phyloP scores from a whole-genome alignment of 2,113 vertebrate species.

The Aptenodytes patagonicus region DNA sequence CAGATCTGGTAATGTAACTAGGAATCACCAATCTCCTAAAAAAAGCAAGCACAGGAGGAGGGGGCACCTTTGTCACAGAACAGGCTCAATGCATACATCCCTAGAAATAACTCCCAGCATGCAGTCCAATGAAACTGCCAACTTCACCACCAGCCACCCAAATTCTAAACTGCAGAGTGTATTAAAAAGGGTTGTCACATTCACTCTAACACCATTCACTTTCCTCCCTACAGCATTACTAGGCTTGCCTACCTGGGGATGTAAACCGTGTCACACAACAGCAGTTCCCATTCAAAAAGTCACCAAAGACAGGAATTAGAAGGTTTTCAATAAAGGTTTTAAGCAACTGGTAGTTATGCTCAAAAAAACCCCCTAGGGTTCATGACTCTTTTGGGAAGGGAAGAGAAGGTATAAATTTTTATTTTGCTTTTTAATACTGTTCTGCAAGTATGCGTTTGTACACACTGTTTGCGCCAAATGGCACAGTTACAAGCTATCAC shows the following conservation, averaged over 20 bases:
- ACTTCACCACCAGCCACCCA: neutral
- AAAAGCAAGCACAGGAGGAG: neutral
- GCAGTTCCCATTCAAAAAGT: neutral
- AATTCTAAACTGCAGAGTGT: neutral
- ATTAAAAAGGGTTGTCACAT: neutral
- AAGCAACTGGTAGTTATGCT: neutral
- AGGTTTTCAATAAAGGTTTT: neutral
- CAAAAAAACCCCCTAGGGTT: neutral
- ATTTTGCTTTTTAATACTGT: neutral
- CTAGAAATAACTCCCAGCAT: neutral
- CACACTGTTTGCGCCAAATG: neutral
- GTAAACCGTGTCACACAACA: neutral
- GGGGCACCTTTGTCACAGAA: neutral
- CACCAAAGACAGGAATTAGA: neutral
- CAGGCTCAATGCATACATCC: neutral
- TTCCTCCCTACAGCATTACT: neutral
- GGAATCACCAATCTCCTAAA: neutral
- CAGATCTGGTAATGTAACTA: neutral
- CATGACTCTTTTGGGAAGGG: neutral
- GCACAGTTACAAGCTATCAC: constrained; percentile 15
- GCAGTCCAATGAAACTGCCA: neutral
- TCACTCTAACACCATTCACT: neutral
- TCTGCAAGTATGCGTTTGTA: neutral
- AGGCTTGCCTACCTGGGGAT: neutral
- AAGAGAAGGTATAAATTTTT: neutral